Conservation (phyloP, 2,888 invertebrate genomes). For the Prionchulus punctatus region DNA sequence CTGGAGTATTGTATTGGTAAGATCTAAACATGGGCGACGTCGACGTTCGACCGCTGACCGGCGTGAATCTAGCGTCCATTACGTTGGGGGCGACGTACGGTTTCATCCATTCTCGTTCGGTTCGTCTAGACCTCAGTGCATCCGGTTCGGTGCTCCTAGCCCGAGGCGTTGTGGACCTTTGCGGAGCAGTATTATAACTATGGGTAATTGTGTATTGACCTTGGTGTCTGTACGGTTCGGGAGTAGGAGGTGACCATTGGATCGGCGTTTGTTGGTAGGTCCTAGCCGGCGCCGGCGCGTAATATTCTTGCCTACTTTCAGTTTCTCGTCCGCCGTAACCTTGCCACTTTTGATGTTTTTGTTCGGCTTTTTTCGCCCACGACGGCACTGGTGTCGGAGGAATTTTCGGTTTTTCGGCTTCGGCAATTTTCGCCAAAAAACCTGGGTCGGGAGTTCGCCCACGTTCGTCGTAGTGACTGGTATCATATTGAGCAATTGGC, state of each 20-base stretch:
- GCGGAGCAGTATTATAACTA: neutral
- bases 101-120: conserved; percentile 8
- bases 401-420: conserved; percentile 13
- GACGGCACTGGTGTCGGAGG: conserved; percentile 5
- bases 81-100: conserved; percentile 10
- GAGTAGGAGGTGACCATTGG: too few relatives aligned
- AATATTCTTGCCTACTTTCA: neutral
- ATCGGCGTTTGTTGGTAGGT: too few relatives aligned
- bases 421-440: conserved; percentile 9
- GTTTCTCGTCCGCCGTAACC: neutral
- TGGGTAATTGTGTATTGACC: neutral
- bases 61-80: neutral
- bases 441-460: neutral
- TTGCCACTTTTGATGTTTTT: conserved; percentile 11
- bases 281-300: neutral
- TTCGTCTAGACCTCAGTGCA: neutral
- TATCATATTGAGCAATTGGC: neutral
- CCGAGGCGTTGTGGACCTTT: neutral
- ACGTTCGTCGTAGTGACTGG: neutral
- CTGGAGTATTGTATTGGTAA: too few relatives aligned
- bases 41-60: neutral
- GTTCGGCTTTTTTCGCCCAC: conserved; percentile 7
- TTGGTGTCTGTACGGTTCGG: neutral
- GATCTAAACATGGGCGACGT: too few relatives aligned
- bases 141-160: neutral